Percentiles rank a stretch among this genome's conserved stretches.
phyloP scores from a whole-genome alignment of 37 sponge, comb jelly and placozoan species.

The Tethya wilhelma region DNA sequence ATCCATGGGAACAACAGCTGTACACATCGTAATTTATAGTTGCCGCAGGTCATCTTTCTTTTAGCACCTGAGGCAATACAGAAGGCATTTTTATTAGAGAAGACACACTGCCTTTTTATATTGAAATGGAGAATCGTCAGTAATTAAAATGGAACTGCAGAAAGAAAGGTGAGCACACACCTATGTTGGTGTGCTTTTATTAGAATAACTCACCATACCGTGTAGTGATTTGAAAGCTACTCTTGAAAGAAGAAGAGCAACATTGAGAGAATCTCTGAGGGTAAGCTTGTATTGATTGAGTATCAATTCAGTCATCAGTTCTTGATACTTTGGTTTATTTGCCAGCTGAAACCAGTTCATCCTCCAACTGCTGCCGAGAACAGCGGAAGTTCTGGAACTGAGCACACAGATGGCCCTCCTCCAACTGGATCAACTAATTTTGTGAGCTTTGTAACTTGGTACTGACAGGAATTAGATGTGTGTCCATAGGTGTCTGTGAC shows the following conservation, averaged over 20 bases:
- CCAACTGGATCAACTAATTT: not conserved
- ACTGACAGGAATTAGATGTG: not conserved
- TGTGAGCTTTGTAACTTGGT: not conserved
- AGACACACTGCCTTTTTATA: too few species aligned
- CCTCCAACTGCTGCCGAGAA: not conserved
- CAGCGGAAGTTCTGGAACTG: not conserved
- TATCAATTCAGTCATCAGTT: not conserved
- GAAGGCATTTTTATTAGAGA: too few species aligned
- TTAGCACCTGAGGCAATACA: too few species aligned
- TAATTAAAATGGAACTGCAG: not conserved
- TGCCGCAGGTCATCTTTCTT: too few species aligned
- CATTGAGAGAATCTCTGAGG: conserved; percentile 29
- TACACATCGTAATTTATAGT: too few species aligned
- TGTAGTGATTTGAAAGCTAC: not conserved
- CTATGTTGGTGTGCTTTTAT: not conserved
- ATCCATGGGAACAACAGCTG: too few species aligned
- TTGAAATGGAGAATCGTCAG: too few species aligned
- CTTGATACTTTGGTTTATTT: not conserved
- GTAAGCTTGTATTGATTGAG: not conserved
- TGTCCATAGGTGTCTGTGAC: too few species aligned
- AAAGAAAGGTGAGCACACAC: not conserved
- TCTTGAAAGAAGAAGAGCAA: conserved; percentile 12
- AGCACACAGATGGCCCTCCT: not conserved
- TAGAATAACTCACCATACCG: not conserved
- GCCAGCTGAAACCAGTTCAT: not conserved